Evolutionary conservation across 1,140 invertebrate genomes (phyloP), one percentile per base, ranked within the genome.

Genomic region (Lasaia peninsularis): DNA sequence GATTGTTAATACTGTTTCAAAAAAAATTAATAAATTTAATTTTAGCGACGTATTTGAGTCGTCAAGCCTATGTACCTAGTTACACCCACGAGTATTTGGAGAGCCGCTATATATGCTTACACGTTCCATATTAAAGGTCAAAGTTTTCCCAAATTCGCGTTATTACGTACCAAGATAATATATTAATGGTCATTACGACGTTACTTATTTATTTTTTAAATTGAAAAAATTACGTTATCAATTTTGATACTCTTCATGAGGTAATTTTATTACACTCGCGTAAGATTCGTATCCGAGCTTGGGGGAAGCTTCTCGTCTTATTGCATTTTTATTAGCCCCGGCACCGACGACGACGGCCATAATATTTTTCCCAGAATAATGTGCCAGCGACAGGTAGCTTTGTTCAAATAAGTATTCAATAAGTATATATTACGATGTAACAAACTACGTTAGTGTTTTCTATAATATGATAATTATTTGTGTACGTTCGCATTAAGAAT

Each of bases 261-360:
- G 71, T 84, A 84, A 86, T 81, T 84, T 82, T 84, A 84, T 86
- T 86, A 80, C 67, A 58, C 56, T 59, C 64, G 62, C 69, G 73
- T 56, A 68, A 82, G 80, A 82, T 84, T 86, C 77, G 61, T 68
- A 73, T 66, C 73, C 58, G 65, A 64, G 72, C 71, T 66, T 63
- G 70, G 58, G 67, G 69, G 56, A 60, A 66, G 64, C 72, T 63
- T 68, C 63, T 52, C 67, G 72, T 68, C 71, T 78, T 84, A 84
- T 86, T 82, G 75, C 79, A 71, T 75, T 83, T 86, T 86, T 86
- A 86, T 84, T 84, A 82, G 72, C 71, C 56, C 64, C 61, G 67
- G 57, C 70, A 75, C 62, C 67, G 67, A 66, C 64, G 63, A 58
- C 63, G 73, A 74, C 66, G 67, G 70, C 75, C 66, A 80, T 78